phyloP scores from a whole-genome alignment of 2,113 vertebrate species.

The Sigmodon hispidus region DNA sequence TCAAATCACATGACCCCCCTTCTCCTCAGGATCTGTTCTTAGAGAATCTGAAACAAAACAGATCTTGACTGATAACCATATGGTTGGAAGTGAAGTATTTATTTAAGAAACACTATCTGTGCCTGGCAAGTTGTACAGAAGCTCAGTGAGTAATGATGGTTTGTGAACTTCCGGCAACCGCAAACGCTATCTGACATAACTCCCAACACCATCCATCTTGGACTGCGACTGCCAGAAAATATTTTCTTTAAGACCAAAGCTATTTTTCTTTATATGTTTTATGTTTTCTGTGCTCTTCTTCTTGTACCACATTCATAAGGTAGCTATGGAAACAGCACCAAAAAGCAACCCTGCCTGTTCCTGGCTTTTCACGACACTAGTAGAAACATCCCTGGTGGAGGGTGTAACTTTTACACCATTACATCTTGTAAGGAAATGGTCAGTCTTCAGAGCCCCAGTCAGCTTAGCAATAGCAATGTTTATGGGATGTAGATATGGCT shows the following conservation, averaged over 20 bases:
- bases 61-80: background rate
- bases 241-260: background rate
- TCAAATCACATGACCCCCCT: background rate
- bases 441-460: too few species aligned
- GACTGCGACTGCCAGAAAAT: background rate
- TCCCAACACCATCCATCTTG: background rate
- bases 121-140: background rate
- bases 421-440: background rate
- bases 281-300: background rate
- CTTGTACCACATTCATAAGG: background rate
- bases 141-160: background rate
- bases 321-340: background rate
- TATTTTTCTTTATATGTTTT: background rate
- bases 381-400: background rate
- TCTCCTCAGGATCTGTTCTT: background rate
- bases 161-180: background rate
- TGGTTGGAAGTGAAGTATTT: background rate
- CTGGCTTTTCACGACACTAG: background rate
- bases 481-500: background rate
- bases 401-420: background rate
- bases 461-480: background rate
- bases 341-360: background rate
- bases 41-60: background rate
- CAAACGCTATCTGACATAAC: background rate
- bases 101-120: background rate